phyloP scores from a whole-genome alignment of 2,113 vertebrate genomes.

The Caretta caretta region DNA sequence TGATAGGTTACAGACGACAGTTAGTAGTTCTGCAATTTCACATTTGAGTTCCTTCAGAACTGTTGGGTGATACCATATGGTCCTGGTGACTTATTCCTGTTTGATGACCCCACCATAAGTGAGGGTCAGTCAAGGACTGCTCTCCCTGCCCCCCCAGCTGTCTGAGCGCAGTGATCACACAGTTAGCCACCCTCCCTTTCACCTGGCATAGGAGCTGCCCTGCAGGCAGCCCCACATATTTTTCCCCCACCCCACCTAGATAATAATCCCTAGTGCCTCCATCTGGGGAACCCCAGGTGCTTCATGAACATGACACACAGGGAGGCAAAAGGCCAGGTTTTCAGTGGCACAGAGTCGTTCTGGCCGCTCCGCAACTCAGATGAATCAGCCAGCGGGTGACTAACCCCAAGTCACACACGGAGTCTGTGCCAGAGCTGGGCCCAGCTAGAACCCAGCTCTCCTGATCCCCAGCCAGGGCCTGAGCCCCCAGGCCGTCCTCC shows the following conservation, averaged over 20 bases:
- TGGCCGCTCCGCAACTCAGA: no score
- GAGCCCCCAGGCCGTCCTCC: background rate
- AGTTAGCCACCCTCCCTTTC: background rate
- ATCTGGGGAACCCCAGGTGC: background rate
- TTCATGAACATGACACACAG: background rate
- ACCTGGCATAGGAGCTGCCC: background rate
- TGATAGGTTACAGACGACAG: no score
- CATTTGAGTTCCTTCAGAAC: no score
- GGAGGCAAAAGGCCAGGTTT: background rate
- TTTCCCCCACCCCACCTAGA: background rate
- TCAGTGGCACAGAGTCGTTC: background rate
- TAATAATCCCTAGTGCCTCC: background rate
- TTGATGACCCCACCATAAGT: rapidly evolving
- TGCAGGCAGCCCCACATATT: background rate
- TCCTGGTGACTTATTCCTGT: no score
- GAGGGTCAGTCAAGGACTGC: background rate
- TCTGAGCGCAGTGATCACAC: background rate
- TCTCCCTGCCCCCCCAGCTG: no score
- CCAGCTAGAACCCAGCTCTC: background rate
- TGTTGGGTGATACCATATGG: background rate
- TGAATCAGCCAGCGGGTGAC: no score
- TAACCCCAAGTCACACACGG: no score
- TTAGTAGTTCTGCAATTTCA: no score
- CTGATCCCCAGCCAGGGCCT: background rate
- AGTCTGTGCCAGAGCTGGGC: background rate